A percentile compares a stretch with the other conserved stretches of the same genome.
phyloP scores from a whole-genome alignment of 2,888 invertebrate genomes.

The Pteria penguin region DNA sequence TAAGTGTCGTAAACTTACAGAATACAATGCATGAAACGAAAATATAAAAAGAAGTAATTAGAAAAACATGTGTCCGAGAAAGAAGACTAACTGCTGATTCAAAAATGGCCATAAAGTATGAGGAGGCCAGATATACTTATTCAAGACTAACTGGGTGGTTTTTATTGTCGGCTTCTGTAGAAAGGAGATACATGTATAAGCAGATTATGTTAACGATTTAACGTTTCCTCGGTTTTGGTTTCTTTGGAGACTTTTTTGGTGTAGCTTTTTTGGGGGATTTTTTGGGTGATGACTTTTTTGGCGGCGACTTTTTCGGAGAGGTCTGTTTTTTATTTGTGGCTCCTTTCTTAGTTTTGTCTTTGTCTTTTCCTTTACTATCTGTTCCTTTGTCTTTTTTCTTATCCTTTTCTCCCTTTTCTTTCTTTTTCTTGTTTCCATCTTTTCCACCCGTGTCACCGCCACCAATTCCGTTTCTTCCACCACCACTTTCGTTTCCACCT shows the following conservation, averaged over 20 bases:
- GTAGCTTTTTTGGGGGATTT: background rate
- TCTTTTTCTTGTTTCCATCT: slow-evolving; percentile 16
- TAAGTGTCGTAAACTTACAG: too few species aligned
- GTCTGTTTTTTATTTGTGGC: slow-evolving; percentile 16
- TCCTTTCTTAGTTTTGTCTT: slow-evolving; percentile 30
- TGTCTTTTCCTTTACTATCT: slow-evolving; percentile 20
- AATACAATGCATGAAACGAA: too few species aligned
- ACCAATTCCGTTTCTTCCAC: slow-evolving; percentile 22
- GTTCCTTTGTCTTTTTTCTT: slow-evolving; percentile 21
- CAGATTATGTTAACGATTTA: too few species aligned
- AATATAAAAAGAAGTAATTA: too few species aligned
- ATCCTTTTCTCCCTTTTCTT: slow-evolving; percentile 30
- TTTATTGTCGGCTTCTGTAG: too few species aligned
- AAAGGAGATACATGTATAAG: too few species aligned
- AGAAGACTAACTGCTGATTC: too few species aligned
- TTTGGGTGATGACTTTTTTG: slow-evolving; percentile 8
- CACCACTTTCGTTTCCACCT: background rate
- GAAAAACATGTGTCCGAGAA: too few species aligned
- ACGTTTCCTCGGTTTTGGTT: too few species aligned
- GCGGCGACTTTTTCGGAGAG: slow-evolving; percentile 11
- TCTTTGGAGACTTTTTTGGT: background rate
- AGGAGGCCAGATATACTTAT: too few species aligned
- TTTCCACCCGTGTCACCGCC: slow-evolving; percentile 20
- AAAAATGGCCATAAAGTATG: too few species aligned
- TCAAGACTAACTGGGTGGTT: too few species aligned